Evolutionary conservation across 2,888 invertebrate genomes (phyloP).

Genomic region (Dicranocentrus wangi): DNA sequence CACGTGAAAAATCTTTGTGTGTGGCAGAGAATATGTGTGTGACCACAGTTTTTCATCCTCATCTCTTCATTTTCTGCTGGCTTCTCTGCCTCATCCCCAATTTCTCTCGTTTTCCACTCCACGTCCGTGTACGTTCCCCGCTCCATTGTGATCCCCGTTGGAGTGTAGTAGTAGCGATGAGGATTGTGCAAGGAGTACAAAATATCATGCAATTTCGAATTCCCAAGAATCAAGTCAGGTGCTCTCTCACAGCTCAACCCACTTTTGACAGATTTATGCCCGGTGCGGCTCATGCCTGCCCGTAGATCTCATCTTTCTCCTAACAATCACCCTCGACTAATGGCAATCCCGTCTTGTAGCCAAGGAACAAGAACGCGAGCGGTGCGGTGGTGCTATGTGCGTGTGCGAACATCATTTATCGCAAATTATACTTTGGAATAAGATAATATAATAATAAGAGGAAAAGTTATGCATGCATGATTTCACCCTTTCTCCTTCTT

Average conservation of each 20-base stretch:
- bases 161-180: too few species aligned
- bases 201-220: too few species aligned
- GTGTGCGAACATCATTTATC: slow-evolving; percentile 47
- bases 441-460: not conserved
- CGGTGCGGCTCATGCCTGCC: slow-evolving; percentile 31
- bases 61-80: too few species aligned
- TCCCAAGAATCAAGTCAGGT: slow-evolving; percentile 22
- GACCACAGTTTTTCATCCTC: too few species aligned
- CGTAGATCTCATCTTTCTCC: slow-evolving; percentile 12
- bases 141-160: too few species aligned
- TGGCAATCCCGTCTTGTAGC: not conserved
- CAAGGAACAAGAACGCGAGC: not conserved
- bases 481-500: not conserved
- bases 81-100: too few species aligned
- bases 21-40: too few species aligned
- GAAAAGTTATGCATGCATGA: slow-evolving; percentile 6
- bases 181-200: too few species aligned
- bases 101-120: too few species aligned
- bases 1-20: too few species aligned
- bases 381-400: slow-evolving; percentile 11
- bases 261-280: slow-evolving; percentile 39
- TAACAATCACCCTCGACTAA: too few species aligned
- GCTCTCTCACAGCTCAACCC: slow-evolving; percentile 29
- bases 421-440: slow-evolving; percentile 28
- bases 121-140: too few species aligned